A percentile compares a stretch with the other conserved stretches of the same genome.
Conservation (phyloP, 2,797 vertebrate species). For the Pygocentrus nattereri region DNA sequence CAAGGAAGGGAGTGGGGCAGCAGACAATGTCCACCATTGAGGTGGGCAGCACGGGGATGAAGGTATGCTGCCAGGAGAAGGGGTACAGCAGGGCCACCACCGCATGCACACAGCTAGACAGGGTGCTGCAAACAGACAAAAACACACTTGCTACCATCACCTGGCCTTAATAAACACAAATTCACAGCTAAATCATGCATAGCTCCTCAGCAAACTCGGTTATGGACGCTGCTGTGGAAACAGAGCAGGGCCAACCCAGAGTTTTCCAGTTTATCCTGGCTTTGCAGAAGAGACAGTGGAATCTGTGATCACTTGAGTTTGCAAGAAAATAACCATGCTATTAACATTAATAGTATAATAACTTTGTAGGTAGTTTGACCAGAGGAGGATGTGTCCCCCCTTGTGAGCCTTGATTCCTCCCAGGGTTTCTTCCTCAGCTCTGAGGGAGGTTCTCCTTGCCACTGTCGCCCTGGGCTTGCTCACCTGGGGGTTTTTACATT, state of each 20-base stretch:
- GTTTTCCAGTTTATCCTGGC: constrained; percentile 49
- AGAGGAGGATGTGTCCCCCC: no score
- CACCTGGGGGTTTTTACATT: no score
- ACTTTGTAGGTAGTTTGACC: no score
- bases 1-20: constrained; percentile 97
- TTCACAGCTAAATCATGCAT: not conserved
- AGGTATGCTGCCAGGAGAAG: constrained; percentile 99
- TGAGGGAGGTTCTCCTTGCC: no score
- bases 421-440: no score
- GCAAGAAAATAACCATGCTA: constrained; percentile 36
- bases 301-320: constrained; percentile 34
- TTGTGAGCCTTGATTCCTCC: no score
- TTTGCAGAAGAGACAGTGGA: constrained; percentile 22
- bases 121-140: constrained; percentile 81
- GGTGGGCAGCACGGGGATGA: constrained; percentile 96
- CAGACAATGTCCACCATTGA: constrained; percentile 99
- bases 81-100: constrained; percentile 98
- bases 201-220: constrained; percentile 21
- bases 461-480: no score
- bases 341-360: no score
- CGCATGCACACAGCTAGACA: constrained; percentile 94
- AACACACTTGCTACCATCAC: constrained; percentile 16
- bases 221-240: constrained; percentile 18
- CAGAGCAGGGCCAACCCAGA: constrained; percentile 25
- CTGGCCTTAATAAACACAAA: not conserved